Conservation (phyloP, 2,888 invertebrate genomes). For the Pseudococcus longispinus region DNA sequence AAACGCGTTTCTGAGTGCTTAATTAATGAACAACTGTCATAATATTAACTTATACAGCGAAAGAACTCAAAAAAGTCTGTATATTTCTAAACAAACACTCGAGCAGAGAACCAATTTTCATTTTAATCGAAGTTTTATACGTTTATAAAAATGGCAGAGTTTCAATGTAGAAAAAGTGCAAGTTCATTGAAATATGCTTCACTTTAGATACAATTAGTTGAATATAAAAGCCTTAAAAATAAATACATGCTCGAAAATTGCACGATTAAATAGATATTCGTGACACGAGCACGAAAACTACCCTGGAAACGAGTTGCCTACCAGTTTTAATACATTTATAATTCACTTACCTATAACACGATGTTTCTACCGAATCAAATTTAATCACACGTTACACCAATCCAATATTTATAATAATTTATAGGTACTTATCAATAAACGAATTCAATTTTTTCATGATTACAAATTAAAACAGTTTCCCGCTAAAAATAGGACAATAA, state of each 20-base stretch:
- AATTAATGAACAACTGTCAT: not conserved
- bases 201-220: too few species aligned
- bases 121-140: not conserved
- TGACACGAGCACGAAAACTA: too few species aligned
- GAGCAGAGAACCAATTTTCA: not conserved
- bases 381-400: slow-evolving; percentile 14
- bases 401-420: not conserved
- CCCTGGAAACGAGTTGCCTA: too few species aligned
- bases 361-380: not conserved
- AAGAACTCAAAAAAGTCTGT: not conserved
- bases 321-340: too few species aligned
- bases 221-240: too few species aligned
- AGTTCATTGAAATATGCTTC: too few species aligned
- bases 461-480: slow-evolving; percentile 37
- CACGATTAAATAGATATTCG: too few species aligned
- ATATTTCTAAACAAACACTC: not conserved
- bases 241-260: too few species aligned
- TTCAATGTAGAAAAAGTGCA: too few species aligned
- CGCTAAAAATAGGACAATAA: slow-evolving; percentile 40
- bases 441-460: slow-evolving; percentile 3
- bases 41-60: not conserved
- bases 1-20: not conserved
- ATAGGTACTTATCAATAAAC: not conserved
- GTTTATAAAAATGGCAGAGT: too few species aligned
- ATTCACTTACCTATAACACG: not conserved